These are phyloP conservation scores for Marcusenius ussheri DNA, from an alignment of 2,113 vertebrate species.

Conservation along the genomic window DNA sequence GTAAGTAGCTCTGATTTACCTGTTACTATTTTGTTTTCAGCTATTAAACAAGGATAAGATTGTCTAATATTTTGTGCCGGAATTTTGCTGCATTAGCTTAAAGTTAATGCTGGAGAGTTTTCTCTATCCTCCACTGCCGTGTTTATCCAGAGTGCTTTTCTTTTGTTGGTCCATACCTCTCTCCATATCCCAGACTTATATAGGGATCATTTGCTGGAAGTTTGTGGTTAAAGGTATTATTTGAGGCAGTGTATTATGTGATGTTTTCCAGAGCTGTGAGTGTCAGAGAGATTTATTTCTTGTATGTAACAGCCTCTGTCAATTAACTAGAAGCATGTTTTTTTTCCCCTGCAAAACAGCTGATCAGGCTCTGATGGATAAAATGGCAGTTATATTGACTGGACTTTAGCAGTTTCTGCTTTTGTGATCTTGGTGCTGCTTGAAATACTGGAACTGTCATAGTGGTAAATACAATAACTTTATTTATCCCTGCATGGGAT, in stretches of 20 bases:
- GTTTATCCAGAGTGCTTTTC: neutral
- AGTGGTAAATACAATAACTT: neutral
- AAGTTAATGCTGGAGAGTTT: neutral
- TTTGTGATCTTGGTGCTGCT: neutral
- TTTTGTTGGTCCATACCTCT: neutral
- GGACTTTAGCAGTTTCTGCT: neutral
- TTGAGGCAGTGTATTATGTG: neutral
- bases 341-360: neutral
- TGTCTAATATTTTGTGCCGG: neutral
- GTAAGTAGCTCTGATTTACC: neutral
- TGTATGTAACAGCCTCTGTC: neutral
- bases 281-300: neutral
- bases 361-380: neutral
- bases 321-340: neutral
- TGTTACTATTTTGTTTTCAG: neutral
- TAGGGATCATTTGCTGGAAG: neutral
- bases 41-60: neutral
- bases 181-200: conserved; percentile 17
- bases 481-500: neutral
- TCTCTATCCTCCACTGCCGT: neutral
- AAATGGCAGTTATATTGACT: neutral
- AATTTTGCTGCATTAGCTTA: neutral
- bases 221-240: conserved; percentile 18
- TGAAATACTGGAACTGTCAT: neutral
- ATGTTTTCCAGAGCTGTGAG: neutral